These are phyloP conservation scores for Biston stratarius DNA, from an alignment of 2,888 invertebrate genomes.

Conservation along the genomic window DNA sequence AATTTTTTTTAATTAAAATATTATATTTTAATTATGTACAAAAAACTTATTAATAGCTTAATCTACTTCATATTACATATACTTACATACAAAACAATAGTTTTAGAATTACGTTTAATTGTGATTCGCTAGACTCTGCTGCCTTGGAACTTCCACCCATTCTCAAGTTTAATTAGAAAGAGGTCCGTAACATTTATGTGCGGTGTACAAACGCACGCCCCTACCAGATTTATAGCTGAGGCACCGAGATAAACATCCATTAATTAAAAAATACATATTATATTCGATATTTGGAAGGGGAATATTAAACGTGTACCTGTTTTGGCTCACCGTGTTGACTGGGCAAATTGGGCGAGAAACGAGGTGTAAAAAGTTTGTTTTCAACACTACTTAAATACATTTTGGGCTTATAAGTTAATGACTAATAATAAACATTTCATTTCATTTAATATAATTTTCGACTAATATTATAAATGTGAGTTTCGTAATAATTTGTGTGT, in stretches of 20 bases:
- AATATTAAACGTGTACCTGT: constrained; percentile 41
- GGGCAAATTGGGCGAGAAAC: constrained; percentile 41
- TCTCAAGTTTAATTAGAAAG: constrained; percentile 83
- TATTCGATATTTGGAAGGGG: constrained; percentile 41
- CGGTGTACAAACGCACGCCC: constrained; percentile 79
- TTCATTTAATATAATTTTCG: no score
- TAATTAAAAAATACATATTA: constrained; percentile 76
- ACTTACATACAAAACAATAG: no score
- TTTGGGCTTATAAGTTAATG: background rate
- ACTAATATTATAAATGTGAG: no score
- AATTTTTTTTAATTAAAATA: no score
- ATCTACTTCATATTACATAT: no score
- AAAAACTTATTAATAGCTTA: no score
- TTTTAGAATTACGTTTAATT: background rate
- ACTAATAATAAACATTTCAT: no score
- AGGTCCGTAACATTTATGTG: constrained; percentile 80
- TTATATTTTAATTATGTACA: no score
- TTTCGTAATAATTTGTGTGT: no score
- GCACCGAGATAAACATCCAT: constrained; percentile 83
- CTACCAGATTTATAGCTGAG: constrained; percentile 78
- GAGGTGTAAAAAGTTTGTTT: constrained; percentile 37
- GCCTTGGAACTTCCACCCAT: constrained; percentile 51
- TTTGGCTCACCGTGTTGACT: constrained; percentile 30
- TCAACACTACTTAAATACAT: background rate
- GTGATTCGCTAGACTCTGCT: constrained; percentile 40